Base-by-base conservation (phyloP, 2,113 vertebrate species). In the Neopipo cinnamomea region DNA sequence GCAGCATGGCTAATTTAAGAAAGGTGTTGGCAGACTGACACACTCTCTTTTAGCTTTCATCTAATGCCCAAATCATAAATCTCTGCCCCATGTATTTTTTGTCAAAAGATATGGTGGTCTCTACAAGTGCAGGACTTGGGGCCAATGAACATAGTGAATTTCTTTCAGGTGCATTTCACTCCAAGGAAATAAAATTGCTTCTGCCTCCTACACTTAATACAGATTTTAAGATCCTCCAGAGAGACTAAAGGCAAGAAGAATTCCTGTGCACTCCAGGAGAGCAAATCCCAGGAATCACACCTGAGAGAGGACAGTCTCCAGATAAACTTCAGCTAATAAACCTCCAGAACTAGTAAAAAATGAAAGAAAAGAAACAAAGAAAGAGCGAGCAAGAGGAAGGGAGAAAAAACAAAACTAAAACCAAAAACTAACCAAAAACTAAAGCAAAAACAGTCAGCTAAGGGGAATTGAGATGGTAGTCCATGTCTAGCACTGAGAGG, bases 161-260 rank as follows among this genome's bases (percentile, higher is more conserved):
- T 85, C 11, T 35, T 94, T 71, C 11, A 65, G 37, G 37, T 76
- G 27, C 9, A 25, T 79, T 75, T 90, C 58, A n/a, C 9, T 83
- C 35, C 35, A 66, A 53, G 62, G 75, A 85, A 90, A 83, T 44
- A 73, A 91, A 90, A 83, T 55, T 70, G 47, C 18, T 53, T 80
- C 53, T 80, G n/a, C 70, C 19, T 31, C 72, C 56, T 61, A 30
- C 31, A 65, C 17, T 53, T 33, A 46, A 70, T 53, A 89, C 8
- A 68, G 30, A 75, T 18, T 73, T 90, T 83, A 80, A 93, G 73
- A 86, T 62, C 37, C 67, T 74, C 23, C 5, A 58, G 33, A 73
- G 41, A 80, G 15, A 83, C 55, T 85, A 92, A 86, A 94, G 28
- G 59, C 53, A 94, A 68, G 33, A 94, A 78, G 58, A 92, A 83